Conservation (phyloP, 2,113 vertebrate genomes). For the Pampusana beccarii region DNA sequence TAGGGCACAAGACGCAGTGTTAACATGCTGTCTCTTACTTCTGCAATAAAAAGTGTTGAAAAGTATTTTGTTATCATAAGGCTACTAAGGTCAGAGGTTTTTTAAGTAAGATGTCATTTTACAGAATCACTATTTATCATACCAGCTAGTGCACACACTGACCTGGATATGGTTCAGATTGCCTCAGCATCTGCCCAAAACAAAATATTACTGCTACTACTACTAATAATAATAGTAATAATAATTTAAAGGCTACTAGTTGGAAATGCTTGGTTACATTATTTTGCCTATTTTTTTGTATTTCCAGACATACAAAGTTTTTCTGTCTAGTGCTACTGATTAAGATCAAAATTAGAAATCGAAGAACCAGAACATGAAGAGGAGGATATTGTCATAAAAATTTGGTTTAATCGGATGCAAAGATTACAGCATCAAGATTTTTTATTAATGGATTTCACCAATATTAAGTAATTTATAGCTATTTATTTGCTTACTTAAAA, state of each 20-base stretch:
- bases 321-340: neutral
- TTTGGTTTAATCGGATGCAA: neutral
- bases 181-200: neutral
- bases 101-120: neutral
- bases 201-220: no score
- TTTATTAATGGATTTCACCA: neutral
- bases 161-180: neutral
- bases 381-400: neutral
- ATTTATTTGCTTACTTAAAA: neutral
- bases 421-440: neutral
- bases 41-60: neutral
- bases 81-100: neutral
- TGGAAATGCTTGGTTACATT: neutral
- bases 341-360: neutral
- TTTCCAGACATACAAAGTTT: rapidly evolving
- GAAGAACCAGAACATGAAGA: neutral
- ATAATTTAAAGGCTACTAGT: neutral
- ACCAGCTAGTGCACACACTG: neutral
- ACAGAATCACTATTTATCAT: neutral
- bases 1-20: neutral
- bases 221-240: no score
- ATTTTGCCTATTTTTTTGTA: neutral
- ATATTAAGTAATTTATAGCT: neutral
- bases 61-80: neutral
- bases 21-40: neutral